Evolutionary conservation across 30 jellyfish, hydroid and myxozoan species (phyloP).

Genomic region (Cassiopea xamachana): DNA sequence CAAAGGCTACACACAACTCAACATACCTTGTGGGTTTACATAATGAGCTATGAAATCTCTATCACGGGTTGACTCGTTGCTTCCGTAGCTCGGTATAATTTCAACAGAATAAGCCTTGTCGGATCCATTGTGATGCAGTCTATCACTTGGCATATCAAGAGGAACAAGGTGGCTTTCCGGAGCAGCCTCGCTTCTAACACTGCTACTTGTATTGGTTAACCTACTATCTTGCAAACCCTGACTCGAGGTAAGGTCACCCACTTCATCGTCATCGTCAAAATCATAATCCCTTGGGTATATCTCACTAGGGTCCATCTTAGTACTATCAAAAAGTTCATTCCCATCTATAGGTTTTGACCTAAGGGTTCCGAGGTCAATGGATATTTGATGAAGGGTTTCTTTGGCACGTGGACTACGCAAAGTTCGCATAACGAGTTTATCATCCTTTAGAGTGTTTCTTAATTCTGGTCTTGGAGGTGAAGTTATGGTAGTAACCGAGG

Average conservation of each 20-base stretch:
- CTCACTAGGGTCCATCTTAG: conserved; percentile 66
- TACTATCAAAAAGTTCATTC: conserved; percentile 38
- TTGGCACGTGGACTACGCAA: conserved; percentile 60
- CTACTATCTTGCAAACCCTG: background rate
- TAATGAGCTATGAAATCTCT: background rate
- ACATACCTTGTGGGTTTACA: conserved; percentile 16
- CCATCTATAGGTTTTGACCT: conserved; percentile 26
- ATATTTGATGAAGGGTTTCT: conserved; percentile 1
- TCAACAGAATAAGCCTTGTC: conserved; percentile 18
- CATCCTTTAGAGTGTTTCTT: conserved; percentile 43
- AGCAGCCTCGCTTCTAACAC: background rate
- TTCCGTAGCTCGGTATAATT: conserved; percentile 29
- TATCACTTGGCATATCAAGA: background rate
- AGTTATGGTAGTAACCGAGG: background rate
- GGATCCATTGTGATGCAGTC: background rate
- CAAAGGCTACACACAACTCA: too few relatives aligned
- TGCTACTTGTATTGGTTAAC: background rate
- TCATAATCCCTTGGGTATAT: conserved; percentile 88
- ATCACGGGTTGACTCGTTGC: background rate
- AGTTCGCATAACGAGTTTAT: conserved; percentile 86
- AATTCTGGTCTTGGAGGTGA: conserved; percentile 9
- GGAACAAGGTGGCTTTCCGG: background rate
- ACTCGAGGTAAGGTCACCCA: background rate
- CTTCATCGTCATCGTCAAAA: conserved; percentile 49
- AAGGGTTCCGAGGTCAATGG: background rate